Evolutionary conservation across 2,888 invertebrate species (phyloP), one percentile per base, ranked within the genome.

Genomic region (Eristalinus aeneus): DNA sequence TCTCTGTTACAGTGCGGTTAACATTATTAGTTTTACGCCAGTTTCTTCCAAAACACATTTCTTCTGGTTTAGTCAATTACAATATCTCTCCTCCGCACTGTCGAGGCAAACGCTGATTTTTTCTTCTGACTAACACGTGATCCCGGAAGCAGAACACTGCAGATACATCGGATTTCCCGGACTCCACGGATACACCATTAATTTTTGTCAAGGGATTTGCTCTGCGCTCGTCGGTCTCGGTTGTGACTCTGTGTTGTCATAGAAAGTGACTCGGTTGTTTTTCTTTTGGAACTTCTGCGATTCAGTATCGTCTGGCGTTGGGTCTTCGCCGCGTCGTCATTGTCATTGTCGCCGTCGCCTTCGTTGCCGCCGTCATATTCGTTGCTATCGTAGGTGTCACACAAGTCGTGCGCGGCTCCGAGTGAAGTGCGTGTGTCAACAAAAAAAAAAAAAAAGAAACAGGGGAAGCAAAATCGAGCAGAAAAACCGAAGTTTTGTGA

Each of bases 1-100:
- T 68, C 54, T 53, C 72, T 58, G 63, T 39, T 73, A 71, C 65
- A 78, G 77, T 86, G 86, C 82, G 82, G 86, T 82, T 82, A 78
- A 75, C 77, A 71, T 82, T 82, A 68, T 86, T 82, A 86, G 86
- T 86, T 82, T 71, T 61, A 86, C 82, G 82, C 65, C 82, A 86
- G 86, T 78, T 82, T 82, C 82, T 75, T 82, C 71, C 78, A 86
- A 86, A 79, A 78, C 46, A 81, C 74, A 82, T 78, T 75, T 86
- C 78, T 77, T 74, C 64, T n/a, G 60, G 64, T 77, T 77, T 76
- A 74, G 84, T 84, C 84, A 71, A 75, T 67, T 73, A 63, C 77
- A 77, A 68, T 68, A 74, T 69, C 68, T 46, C 46, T 74, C 58
- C 72, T 64, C 54, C 82, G 71, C 67, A 67, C 22, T 61, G 56